Percentiles rank a stretch among this genome's conserved stretches.
These are phyloP conservation scores for Periophthalmodon schlosseri DNA, from an alignment of 2,113 vertebrate genomes.

Conservation along the genomic window DNA sequence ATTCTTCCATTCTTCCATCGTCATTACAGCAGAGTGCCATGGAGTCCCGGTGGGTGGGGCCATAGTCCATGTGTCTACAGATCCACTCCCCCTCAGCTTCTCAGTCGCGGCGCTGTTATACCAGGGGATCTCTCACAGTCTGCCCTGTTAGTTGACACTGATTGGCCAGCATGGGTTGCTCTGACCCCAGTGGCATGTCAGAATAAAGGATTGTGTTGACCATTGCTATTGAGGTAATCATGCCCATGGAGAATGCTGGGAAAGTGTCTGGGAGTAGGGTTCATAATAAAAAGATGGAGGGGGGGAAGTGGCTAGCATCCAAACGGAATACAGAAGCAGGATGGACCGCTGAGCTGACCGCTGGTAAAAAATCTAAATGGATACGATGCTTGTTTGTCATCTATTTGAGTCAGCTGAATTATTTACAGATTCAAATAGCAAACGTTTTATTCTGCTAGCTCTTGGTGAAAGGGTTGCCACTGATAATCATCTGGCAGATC, in stretches of 20 bases:
- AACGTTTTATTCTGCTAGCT: no score
- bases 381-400: background rate
- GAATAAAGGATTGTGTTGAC: slow-evolving; percentile 53
- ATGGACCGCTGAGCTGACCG: background rate
- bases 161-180: slow-evolving; percentile 47
- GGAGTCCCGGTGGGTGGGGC: background rate
- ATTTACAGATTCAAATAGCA: background rate
- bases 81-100: no score
- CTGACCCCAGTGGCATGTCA: slow-evolving; percentile 44
- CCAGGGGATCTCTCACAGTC: slow-evolving; percentile 28
- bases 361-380: background rate
- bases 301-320: slow-evolving; percentile 10
- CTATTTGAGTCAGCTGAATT: background rate
- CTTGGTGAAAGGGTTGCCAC: background rate
- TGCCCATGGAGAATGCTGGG: slow-evolving; percentile 50
- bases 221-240: slow-evolving; percentile 56
- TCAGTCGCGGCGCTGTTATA: slow-evolving; percentile 10
- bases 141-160: slow-evolving; percentile 54
- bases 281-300: slow-evolving; percentile 25
- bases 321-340: background rate
- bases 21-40: background rate
- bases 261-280: slow-evolving; percentile 29
- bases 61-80: background rate
- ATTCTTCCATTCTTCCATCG: background rate
- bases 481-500: no score